Evolutionary conservation across 2,888 invertebrate species (phyloP), one percentile per base, ranked within the genome.

Genomic region (Tricholauxania praeusta): DNA sequence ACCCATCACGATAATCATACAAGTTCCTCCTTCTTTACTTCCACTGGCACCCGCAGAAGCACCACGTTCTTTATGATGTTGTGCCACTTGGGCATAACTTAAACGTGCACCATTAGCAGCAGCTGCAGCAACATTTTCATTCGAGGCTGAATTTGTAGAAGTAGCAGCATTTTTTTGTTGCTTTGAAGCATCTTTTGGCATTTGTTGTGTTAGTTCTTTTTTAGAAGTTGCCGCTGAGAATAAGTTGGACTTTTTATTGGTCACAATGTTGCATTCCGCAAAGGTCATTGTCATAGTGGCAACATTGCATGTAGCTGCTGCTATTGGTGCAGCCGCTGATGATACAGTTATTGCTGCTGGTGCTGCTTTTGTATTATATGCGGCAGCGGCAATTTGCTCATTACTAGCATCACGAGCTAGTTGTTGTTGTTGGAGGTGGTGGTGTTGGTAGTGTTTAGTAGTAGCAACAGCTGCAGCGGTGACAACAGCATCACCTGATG

Each of bases 21-120:
- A 71, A 66, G 72, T 19, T 73, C 70, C 48, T 70, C 74, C 70
- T 62, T 73, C 64, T 67, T 76, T 49, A 69, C 72, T 66, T 53
- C 60, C 70, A 51, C 72, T 71, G n/a, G 57, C 65, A 55, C 59
- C 59, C 39, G 59, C 59, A 39, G 68, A 75, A 55, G 78, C 83
- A 15, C 79, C 72, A 71, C 86, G 85, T 77, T 91, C 89, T 80
- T 90, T 90, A 79, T 90, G 89, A 83, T 91, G 91, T 82, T 92
- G 91, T 53, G 91, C 91, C 74, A 91, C 91, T 86, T 92, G 92
- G 75, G 92, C 92, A 84, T 92, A 92, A 83, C 91, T 91, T 83
- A 91, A 88, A 66, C 86, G 85, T 49, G 83, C 78, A 14, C 78
- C 76, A 69, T 75, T 77, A n/a, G 76, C 65, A 22, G 74, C 74